phyloP scores from a whole-genome alignment of 2,113 vertebrate species.

The Hyperoodon ampullatus region DNA sequence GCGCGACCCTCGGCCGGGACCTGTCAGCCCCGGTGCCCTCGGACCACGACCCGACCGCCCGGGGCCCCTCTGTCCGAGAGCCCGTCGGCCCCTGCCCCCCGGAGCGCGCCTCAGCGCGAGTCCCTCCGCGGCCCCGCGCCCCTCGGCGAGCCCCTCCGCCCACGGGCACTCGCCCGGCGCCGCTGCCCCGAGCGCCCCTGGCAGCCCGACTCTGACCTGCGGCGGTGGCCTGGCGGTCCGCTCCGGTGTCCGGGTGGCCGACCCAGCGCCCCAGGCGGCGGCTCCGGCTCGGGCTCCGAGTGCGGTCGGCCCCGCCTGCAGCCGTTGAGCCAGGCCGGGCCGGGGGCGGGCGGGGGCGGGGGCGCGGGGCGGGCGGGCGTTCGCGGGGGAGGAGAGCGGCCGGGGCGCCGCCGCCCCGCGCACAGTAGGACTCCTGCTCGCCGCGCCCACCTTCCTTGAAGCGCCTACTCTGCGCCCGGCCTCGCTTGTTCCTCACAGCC shows the following conservation, averaged over 20 bases:
- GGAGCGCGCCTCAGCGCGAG: neutral
- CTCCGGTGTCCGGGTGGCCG: neutral
- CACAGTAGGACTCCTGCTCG: neutral
- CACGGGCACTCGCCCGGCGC: neutral
- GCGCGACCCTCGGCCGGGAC: neutral
- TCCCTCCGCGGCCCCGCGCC: neutral
- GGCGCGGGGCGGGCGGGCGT: neutral
- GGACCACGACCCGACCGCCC: neutral
- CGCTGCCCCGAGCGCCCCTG: neutral
- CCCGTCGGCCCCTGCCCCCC: neutral
- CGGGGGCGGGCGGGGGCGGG: neutral
- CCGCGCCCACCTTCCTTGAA: neutral
- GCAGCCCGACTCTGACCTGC: slow-evolving; percentile 60
- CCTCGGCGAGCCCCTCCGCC: neutral
- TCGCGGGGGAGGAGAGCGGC: neutral
- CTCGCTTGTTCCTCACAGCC: neutral
- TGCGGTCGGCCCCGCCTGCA: slow-evolving; percentile 40
- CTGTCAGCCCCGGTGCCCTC: neutral
- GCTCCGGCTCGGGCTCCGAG: neutral
- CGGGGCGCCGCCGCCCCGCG: neutral
- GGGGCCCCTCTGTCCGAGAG: slow-evolving; percentile 15
- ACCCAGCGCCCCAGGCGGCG: slow-evolving; percentile 39
- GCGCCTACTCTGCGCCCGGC: neutral
- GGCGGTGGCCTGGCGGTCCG: slow-evolving; percentile 8
- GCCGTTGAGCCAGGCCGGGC: neutral